Conservation (phyloP, 2,888 invertebrate species). For the Tortrix viridana region DNA sequence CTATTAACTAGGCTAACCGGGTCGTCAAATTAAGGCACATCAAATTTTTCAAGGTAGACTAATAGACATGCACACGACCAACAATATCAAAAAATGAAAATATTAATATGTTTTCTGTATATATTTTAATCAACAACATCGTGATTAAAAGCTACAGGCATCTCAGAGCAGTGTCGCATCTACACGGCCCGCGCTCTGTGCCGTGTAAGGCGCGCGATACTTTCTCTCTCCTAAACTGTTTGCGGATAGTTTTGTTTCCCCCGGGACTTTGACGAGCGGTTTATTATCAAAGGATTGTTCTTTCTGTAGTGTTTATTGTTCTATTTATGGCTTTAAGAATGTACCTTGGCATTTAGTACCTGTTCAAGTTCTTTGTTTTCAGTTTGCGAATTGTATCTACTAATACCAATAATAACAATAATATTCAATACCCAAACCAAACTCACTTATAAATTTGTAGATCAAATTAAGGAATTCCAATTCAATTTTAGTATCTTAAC, state of each 20-base stretch:
- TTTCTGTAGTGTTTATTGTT: constrained; percentile 1
- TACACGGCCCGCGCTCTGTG: neutral
- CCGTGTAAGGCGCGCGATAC: constrained; percentile 19
- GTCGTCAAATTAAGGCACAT: too few species aligned
- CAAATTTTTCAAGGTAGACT: too few species aligned
- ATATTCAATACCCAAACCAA: constrained; percentile 1
- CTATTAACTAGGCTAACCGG: too few species aligned
- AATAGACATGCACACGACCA: too few species aligned
- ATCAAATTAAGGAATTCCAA: constrained; percentile 22
- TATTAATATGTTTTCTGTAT: too few species aligned
- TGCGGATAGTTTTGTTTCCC: constrained; percentile 20
- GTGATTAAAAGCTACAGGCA: neutral
- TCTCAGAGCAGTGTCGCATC: neutral
- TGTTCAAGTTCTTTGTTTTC: too few species aligned
- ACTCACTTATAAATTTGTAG: constrained; percentile 14
- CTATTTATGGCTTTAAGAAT: neutral
- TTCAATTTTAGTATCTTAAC: constrained; percentile 19
- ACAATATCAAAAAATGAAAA: too few species aligned
- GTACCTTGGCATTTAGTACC: too few species aligned
- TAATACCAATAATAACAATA: neutral
- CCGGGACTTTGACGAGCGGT: constrained; percentile 2
- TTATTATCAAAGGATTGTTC: constrained; percentile 18
- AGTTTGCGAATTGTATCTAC: neutral
- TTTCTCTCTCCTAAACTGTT: constrained; percentile 34
- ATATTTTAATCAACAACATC: too few species aligned